These are phyloP conservation scores for Drosophila lacicola DNA, from an alignment of 2,888 invertebrate genomes.

Conservation along the genomic window DNA sequence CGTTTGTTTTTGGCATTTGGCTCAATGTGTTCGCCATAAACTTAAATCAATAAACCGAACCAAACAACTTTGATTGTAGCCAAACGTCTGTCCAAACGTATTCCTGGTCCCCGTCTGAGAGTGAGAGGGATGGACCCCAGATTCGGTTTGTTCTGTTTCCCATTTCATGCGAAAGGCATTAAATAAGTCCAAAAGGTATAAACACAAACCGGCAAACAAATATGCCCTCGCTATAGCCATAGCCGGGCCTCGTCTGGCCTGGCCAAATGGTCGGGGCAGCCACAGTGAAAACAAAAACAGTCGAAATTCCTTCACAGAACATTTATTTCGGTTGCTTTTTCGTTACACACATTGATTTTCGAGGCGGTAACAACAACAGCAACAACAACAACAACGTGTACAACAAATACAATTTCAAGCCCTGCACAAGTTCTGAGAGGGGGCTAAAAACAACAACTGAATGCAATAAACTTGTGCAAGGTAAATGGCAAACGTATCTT, in stretches of 20 bases:
- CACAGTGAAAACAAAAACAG: constrained; percentile 68
- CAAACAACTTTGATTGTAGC: constrained; percentile 67
- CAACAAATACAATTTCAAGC: constrained; percentile 23
- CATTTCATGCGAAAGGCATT: constrained; percentile 78
- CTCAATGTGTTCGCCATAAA: constrained; percentile 70
- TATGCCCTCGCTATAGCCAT: constrained; percentile 43
- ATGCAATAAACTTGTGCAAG: constrained; percentile 73
- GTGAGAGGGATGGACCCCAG: constrained; percentile 11
- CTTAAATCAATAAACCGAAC: constrained; percentile 75
- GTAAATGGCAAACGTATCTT: constrained; percentile 75
- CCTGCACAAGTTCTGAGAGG: constrained; percentile 23
- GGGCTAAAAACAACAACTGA: constrained; percentile 31
- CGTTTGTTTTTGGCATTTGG: constrained; percentile 48
- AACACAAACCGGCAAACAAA: constrained; percentile 75
- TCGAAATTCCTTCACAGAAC: constrained; percentile 83
- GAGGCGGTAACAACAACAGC: constrained; percentile 54
- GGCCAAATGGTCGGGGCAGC: neutral
- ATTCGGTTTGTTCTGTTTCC: constrained; percentile 59
- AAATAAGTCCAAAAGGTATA: constrained; percentile 81
- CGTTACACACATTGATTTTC: constrained; percentile 81
- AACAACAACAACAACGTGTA: constrained; percentile 4
- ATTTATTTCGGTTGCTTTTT: constrained; percentile 81
- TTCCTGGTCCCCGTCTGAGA: constrained; percentile 1
- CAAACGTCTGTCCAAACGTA: constrained; percentile 19
- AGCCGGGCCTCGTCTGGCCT: no score